phyloP scores from a whole-genome alignment of 1,140 invertebrate genomes.

The Ladona fulva region DNA sequence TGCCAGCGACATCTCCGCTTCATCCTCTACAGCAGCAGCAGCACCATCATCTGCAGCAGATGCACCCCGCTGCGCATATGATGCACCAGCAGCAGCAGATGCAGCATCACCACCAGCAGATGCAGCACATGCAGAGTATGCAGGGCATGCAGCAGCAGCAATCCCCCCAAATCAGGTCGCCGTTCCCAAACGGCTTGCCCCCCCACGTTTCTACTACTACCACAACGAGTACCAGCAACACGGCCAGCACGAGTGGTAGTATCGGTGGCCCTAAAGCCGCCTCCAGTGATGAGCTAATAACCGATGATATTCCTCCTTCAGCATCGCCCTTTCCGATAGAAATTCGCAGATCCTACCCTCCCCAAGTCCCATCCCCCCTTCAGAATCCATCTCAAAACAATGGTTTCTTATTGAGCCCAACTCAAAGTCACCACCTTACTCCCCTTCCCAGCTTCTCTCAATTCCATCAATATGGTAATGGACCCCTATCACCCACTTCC shows the following conservation, averaged over 20 bases:
- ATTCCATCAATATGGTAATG: conserved; percentile 20
- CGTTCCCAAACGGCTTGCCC: conserved; percentile 71
- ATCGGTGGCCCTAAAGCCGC: conserved; percentile 12
- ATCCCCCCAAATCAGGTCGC: conserved; percentile 35
- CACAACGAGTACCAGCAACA: conserved; percentile 10
- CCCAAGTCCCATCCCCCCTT: conserved; percentile 17
- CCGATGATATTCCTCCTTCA: not conserved
- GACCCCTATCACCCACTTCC: conserved; percentile 20
- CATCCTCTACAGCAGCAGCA: conserved; percentile 21
- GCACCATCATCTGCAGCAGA: conserved; percentile 37
- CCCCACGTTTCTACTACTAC: conserved; percentile 65
- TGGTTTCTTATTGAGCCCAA: not conserved
- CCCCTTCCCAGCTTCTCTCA: conserved; percentile 54
- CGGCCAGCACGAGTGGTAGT: conserved; percentile 11
- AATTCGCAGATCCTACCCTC: conserved; percentile 20
- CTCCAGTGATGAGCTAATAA: conserved; percentile 19
- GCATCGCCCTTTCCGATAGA: conserved; percentile 18
- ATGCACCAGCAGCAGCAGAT: conserved; percentile 40
- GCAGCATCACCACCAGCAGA: conserved; percentile 12
- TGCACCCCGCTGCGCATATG: conserved; percentile 73
- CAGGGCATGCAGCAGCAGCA: conserved; percentile 43
- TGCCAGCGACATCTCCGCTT: conserved; percentile 22
- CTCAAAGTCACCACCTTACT: conserved; percentile 31
- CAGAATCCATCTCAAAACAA: not conserved
- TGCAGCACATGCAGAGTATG: not conserved